Evolutionary conservation across 2,113 vertebrate species (phyloP).

Genomic region (Rhipidura dahli): DNA sequence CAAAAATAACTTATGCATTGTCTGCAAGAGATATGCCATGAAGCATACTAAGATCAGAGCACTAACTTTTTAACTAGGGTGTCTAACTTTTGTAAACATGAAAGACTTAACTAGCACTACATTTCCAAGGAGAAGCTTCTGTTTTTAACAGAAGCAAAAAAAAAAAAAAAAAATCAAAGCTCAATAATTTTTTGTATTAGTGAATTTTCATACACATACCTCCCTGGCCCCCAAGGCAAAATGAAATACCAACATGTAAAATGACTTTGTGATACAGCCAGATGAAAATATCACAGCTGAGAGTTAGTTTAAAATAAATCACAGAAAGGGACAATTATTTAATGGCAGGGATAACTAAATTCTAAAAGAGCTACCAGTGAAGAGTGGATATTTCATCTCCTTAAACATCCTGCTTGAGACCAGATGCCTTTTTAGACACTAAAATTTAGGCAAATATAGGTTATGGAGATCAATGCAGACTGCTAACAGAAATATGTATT

Average conservation of each 20-base stretch:
- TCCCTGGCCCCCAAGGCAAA: rapidly evolving
- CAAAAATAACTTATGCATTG: not conserved
- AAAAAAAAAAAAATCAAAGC: too few species aligned
- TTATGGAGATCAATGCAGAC: not conserved
- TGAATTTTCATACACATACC: not conserved
- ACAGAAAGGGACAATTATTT: not conserved
- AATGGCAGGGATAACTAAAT: not conserved
- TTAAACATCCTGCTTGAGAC: not conserved
- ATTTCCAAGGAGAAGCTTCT: not conserved
- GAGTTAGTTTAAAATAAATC: not conserved
- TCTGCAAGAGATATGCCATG: not conserved
- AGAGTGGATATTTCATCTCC: not conserved
- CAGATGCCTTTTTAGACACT: not conserved
- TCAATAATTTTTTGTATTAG: not conserved
- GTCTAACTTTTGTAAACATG: not conserved
- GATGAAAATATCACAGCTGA: not conserved
- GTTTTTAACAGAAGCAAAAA: not conserved
- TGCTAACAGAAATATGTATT: not conserved
- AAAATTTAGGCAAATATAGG: not conserved
- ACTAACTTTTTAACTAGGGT: not conserved
- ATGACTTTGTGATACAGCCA: not conserved
- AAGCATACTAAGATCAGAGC: not conserved
- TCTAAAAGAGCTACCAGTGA: not conserved
- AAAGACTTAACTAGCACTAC: not conserved
- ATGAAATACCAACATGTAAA: not conserved